A percentile compares a stretch with the other conserved stretches of the same genome.
These are phyloP conservation scores for Bellardia pandia DNA, from an alignment of 2,888 invertebrate species.

Conservation along the genomic window DNA sequence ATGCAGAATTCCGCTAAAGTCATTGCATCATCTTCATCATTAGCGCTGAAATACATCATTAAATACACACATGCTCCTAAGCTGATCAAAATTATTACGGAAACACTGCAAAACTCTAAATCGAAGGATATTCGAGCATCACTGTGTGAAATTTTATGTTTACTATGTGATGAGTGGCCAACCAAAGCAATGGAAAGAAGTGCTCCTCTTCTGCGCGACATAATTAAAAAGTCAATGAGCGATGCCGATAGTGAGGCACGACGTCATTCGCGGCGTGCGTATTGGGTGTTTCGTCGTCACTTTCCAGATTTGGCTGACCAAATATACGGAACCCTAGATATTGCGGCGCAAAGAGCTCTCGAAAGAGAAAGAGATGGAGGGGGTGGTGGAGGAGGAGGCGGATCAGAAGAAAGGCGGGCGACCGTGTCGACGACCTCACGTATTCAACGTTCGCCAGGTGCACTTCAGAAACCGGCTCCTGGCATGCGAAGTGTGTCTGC, in stretches of 20 bases:
- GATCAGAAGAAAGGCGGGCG: constrained; percentile 76
- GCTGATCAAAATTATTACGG: constrained; percentile 91
- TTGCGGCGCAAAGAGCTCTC: constrained; percentile 87
- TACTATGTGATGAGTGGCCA: constrained; percentile 95
- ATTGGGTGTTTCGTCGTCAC: constrained; percentile 93
- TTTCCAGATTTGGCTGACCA: constrained; percentile 96
- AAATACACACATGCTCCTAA: constrained; percentile 92
- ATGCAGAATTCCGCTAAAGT: constrained; percentile 98
- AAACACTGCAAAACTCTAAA: constrained; percentile 91
- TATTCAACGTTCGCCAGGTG: constrained; percentile 78
- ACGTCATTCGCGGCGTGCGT: constrained; percentile 90
- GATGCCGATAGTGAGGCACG: constrained; percentile 97
- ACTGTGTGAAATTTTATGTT: constrained; percentile 92
- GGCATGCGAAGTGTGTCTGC: constrained; percentile 95
- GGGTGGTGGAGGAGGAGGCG: constrained; percentile 74
- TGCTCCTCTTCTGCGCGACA: constrained; percentile 90
- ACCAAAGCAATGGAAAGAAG: constrained; percentile 92
- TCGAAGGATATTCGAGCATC: constrained; percentile 94
- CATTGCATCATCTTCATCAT: constrained; percentile 94
- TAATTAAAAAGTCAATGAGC: constrained; percentile 92
- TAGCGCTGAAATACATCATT: constrained; percentile 95
- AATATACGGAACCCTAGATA: constrained; percentile 92
- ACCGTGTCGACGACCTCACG: constrained; percentile 76
- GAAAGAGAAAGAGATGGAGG: constrained; percentile 85
- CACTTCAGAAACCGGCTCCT: constrained; percentile 80